Evolutionary conservation across 2,888 invertebrate genomes (phyloP).

Genomic region (Meganola albula): DNA sequence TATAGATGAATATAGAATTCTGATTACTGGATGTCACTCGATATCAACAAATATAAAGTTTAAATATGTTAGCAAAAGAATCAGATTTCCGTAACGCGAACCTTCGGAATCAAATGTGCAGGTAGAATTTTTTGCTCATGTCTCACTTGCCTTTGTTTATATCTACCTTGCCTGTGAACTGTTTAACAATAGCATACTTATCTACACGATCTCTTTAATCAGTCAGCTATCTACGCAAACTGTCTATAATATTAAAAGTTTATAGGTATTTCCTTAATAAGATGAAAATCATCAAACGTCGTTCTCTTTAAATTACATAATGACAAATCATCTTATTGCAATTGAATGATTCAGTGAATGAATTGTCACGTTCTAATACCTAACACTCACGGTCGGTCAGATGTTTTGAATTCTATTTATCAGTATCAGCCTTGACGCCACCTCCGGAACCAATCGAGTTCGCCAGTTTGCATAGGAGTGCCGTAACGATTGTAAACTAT

Average conservation of each 20-base stretch:
- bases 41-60: conserved; percentile 30
- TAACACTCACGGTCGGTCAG: conserved; percentile 40
- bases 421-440: conserved; percentile 53
- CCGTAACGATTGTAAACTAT: conserved; percentile 36
- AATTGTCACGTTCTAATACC: conserved; percentile 44
- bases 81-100: conserved; percentile 28
- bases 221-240: conserved; percentile 23
- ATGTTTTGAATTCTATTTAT: conserved; percentile 55
- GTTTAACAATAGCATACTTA: conserved; percentile 34
- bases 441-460: conserved; percentile 55
- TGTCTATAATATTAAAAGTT: conserved; percentile 15
- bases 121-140: conserved; percentile 50
- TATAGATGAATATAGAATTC: conserved; percentile 23
- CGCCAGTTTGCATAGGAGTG: conserved; percentile 46
- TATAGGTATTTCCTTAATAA: too few species aligned
- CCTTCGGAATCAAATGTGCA: conserved; percentile 34
- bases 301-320: too few species aligned
- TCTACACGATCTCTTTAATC: conserved; percentile 29
- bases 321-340: conserved; percentile 24
- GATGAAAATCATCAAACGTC: too few species aligned
- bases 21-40: conserved; percentile 22
- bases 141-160: conserved; percentile 45
- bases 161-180: conserved; percentile 36
- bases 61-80: conserved; percentile 29
- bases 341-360: conserved; percentile 39